These are phyloP conservation scores for Avahi laniger DNA, from an alignment of 2,797 vertebrate species.

Conservation along the genomic window DNA sequence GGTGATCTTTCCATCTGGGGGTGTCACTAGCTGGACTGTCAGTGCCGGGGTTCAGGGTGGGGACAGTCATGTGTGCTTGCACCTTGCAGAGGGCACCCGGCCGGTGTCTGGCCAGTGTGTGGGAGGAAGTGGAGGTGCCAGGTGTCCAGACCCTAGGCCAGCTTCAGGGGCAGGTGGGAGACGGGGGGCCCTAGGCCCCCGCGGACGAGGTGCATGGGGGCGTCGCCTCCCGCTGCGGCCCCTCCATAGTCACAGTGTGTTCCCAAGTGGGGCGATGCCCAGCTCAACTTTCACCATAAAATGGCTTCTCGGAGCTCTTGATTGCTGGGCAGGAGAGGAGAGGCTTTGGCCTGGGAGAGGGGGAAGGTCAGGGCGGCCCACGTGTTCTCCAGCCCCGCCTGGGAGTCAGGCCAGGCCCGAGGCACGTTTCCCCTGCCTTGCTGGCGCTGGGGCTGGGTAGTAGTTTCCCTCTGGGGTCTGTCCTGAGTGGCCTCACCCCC, in stretches of 20 bases:
- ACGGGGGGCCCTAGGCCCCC: rapidly evolving
- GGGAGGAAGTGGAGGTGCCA: background rate
- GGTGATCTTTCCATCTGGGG: too few species aligned
- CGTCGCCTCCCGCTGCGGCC: rapidly evolving
- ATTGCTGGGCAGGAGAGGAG: background rate
- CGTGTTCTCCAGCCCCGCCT: rapidly evolving
- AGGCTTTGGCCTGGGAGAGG: background rate
- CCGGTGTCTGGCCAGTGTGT: background rate
- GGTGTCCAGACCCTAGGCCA: background rate
- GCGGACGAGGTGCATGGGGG: rapidly evolving
- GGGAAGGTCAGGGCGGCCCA: rapidly evolving
- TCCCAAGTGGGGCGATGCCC: background rate
- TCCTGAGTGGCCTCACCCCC: background rate
- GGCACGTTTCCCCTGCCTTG: too few species aligned
- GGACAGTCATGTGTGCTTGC: rapidly evolving
- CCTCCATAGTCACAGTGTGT: background rate
- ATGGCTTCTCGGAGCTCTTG: background rate
- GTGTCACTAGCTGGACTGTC: background rate
- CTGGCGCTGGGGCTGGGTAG: background rate
- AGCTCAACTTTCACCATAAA: background rate
- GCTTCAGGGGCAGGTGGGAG: too few species aligned
- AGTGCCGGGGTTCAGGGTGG: too few species aligned
- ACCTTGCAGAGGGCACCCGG: background rate
- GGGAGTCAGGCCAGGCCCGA: background rate
- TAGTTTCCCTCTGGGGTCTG: background rate